A percentile compares a stretch with the other conserved stretches of the same genome.
Conservation (phyloP, 2,113 vertebrate species). For the Cervus canadensis region DNA sequence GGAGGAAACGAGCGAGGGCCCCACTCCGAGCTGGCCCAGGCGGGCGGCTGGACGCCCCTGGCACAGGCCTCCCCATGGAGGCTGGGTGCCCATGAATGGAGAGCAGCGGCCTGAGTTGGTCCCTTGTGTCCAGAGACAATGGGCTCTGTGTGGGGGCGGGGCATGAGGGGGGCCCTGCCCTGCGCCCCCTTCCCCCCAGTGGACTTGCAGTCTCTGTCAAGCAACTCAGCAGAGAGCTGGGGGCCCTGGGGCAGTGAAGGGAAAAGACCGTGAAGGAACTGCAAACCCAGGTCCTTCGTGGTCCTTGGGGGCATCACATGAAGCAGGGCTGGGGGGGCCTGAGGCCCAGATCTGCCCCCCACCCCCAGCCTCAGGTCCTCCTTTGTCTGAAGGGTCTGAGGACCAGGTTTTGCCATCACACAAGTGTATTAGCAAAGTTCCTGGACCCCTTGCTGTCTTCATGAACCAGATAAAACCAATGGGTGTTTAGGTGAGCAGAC, state of each 20-base stretch:
- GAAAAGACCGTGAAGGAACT: neutral
- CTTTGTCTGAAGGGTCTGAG: neutral
- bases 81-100: neutral
- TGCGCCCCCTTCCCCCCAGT: neutral
- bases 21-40: neutral
- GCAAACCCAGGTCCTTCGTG: rapidly evolving
- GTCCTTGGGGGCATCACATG: neutral
- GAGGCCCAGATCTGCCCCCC: neutral
- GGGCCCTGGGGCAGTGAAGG: neutral
- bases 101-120: neutral
- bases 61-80: constrained; percentile 35
- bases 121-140: constrained; percentile 56
- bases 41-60: constrained; percentile 25
- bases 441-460: neutral
- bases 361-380: neutral
- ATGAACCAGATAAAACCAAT: neutral
- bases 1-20: neutral
- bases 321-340: neutral
- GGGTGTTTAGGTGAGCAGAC: rapidly evolving
- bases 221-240: neutral
- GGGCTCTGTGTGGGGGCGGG: neutral
- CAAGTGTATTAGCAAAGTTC: neutral
- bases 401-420: neutral
- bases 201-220: neutral
- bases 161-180: neutral